Percentiles rank a stretch among this genome's conserved stretches.
These are phyloP conservation scores for Tetrao urogallus DNA, from an alignment of 2,113 vertebrate genomes.

Conservation along the genomic window DNA sequence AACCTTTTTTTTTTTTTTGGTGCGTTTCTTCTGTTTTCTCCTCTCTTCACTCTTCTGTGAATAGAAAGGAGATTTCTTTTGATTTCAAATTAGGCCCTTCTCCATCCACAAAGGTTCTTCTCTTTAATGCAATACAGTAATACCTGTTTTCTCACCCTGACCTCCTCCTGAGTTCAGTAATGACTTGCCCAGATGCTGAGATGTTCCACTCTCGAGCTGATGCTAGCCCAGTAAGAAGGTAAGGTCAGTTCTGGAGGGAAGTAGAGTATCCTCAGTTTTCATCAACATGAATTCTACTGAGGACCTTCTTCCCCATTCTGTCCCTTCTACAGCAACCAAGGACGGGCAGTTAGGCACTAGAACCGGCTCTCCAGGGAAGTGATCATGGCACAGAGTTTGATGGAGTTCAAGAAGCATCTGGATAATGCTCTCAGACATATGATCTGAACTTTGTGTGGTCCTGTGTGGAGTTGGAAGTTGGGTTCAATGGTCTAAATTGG, in stretches of 20 bases:
- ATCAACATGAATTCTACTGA: not conserved
- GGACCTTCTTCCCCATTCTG: not conserved
- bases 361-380: no score
- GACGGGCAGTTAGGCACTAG: no score
- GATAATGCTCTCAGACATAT: no score
- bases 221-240: not conserved
- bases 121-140: not conserved
- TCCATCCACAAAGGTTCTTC: not conserved
- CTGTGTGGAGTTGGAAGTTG: no score
- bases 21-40: not conserved
- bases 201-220: not conserved
- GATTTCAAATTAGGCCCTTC: not conserved
- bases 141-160: not conserved
- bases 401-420: no score
- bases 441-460: no score
- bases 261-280: not conserved
- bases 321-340: not conserved
- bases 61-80: not conserved
- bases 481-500: no score
- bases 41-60: not conserved
- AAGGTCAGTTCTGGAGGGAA: not conserved
- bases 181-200: not conserved
- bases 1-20: not conserved
- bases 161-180: not conserved
- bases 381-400: no score